Conservation (phyloP, 2,113 vertebrate species). For the Taxidea taxus region DNA sequence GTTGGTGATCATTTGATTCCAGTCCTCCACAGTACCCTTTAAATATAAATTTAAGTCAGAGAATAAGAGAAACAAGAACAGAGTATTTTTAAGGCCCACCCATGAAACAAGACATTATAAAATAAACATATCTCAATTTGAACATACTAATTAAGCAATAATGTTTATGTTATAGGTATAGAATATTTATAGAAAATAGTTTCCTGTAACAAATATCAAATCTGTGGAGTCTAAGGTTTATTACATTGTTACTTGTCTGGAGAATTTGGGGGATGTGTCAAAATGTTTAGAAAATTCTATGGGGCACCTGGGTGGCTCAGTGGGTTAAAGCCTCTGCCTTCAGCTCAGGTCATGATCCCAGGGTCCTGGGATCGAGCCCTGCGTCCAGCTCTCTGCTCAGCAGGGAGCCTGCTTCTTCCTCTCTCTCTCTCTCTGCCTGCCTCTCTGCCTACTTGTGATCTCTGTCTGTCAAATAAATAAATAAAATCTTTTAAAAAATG, state of each 20-base stretch:
- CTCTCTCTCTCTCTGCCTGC: no score
- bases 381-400: no score
- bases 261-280: neutral
- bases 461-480: no score
- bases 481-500: no score
- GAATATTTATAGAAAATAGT: neutral
- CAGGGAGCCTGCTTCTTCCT: no score
- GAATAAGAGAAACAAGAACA: neutral
- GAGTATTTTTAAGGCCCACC: neutral
- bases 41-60: conserved; percentile 13
- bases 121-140: neutral
- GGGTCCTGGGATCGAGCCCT: no score
- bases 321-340: no score
- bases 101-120: neutral
- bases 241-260: neutral
- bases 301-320: no score
- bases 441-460: no score
- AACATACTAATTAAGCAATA: neutral
- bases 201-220: neutral
- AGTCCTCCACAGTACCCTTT: neutral
- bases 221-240: neutral
- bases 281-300: neutral
- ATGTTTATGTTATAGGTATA: neutral
- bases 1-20: neutral
- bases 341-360: no score